A percentile compares a stretch with the other conserved stretches of the same genome.
Conservation (phyloP, 2,888 invertebrate species). For the Seira musarum region DNA sequence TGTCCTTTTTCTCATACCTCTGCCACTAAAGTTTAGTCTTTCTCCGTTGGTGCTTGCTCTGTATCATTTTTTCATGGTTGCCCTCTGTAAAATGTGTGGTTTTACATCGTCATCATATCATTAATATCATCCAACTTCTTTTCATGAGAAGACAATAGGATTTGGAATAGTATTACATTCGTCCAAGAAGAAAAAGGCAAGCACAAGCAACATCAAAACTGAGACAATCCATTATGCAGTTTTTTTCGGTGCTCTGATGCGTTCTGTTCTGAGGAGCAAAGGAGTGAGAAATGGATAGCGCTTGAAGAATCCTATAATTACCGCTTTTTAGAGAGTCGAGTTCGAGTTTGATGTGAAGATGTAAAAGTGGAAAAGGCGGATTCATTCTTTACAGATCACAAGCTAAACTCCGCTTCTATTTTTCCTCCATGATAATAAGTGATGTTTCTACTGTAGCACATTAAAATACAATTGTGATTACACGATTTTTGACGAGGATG, state of each 20-base stretch:
- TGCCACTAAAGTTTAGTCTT: too few relatives aligned
- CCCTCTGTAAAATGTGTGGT: too few relatives aligned
- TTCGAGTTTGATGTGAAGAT: constrained; percentile 21
- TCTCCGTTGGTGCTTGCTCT: too few relatives aligned
- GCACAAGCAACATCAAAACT: neutral
- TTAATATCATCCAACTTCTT: too few relatives aligned
- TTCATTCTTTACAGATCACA: constrained; percentile 3
- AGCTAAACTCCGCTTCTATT: neutral
- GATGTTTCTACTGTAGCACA: neutral
- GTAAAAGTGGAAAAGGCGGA: constrained; percentile 5
- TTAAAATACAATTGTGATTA: neutral
- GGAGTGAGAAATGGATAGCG: constrained; percentile 15
- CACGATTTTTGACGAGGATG: neutral
- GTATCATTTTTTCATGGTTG: too few relatives aligned
- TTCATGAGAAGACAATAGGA: too few relatives aligned
- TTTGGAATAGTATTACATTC: too few relatives aligned
- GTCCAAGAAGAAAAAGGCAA: too few relatives aligned
- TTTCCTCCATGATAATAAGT: too few relatives aligned
- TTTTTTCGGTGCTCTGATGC: neutral
- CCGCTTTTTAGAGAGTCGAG: constrained; percentile 23
- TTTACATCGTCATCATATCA: too few relatives aligned
- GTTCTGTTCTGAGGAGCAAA: constrained; percentile 3
- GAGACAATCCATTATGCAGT: neutral
- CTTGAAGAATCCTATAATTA: constrained; percentile 36
- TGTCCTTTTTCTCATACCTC: too few relatives aligned